Conservation (phyloP, 35 echinoderm and acorn worm species). For the Patiria miniata region DNA sequence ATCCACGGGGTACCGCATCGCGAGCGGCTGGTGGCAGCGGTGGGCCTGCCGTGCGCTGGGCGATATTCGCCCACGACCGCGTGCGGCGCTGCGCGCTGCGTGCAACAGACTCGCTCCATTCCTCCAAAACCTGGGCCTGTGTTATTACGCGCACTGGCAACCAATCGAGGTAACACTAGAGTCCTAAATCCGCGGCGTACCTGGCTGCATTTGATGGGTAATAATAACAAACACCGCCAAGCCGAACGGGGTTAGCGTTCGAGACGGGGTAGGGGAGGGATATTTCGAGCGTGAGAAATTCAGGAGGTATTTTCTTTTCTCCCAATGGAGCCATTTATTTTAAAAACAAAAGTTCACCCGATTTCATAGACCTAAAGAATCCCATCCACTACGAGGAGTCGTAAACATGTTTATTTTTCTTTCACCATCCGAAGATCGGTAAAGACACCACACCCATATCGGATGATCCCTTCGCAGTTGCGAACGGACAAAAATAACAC, state of each 20-base stretch:
- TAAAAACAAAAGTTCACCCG: no score
- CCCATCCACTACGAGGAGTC: no score
- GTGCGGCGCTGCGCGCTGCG: constrained; percentile 13
- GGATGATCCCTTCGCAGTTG: no score
- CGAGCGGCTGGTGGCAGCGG: constrained; percentile 31
- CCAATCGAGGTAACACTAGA: neutral
- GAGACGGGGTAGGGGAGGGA: neutral
- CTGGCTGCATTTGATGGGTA: neutral
- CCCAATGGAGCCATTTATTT: no score
- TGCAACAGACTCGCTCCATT: neutral
- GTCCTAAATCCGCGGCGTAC: neutral
- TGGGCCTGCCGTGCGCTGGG: constrained; percentile 6
- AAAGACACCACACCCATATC: no score
- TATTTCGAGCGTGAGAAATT: constrained; percentile 31
- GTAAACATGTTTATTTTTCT: constrained; percentile 7
- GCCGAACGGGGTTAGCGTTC: constrained; percentile 9
- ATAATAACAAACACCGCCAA: constrained; percentile 20
- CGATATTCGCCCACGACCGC: constrained; percentile 22
- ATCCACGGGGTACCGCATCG: neutral
- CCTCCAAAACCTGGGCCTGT: neutral
- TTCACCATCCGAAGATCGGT: no score
- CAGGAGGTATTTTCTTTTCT: neutral
- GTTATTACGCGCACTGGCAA: neutral
- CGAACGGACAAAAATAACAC: no score
- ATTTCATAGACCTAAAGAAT: no score